phyloP scores from a whole-genome alignment of 1,140 invertebrate species.

The Ptiloglossa arizonensis region DNA sequence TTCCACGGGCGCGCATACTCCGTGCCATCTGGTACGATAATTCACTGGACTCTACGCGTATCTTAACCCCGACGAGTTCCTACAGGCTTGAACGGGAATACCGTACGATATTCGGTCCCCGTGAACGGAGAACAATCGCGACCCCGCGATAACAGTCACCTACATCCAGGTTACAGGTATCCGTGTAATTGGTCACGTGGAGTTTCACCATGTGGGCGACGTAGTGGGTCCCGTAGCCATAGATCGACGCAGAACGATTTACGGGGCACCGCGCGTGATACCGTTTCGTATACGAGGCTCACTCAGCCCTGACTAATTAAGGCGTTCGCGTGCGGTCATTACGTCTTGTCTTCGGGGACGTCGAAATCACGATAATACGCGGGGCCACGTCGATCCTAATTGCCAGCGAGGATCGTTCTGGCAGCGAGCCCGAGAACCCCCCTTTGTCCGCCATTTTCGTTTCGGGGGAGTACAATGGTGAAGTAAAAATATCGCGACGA shows the following conservation, averaged over 20 bases:
- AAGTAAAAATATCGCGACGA: too few species aligned
- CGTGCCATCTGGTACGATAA: too few species aligned
- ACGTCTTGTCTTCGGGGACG: conserved; percentile 18
- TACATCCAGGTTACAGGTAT: not conserved
- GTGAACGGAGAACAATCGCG: not conserved
- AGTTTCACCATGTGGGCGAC: conserved; percentile 9
- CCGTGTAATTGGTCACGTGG: not conserved
- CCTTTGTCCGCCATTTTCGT: too few species aligned
- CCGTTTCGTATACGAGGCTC: conserved; percentile 20
- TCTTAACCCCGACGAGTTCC: not conserved
- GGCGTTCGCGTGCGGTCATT: conserved; percentile 11
- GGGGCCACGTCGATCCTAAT: conserved; percentile 12
- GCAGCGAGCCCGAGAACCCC: too few species aligned
- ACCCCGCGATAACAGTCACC: not conserved
- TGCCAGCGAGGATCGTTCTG: not conserved
- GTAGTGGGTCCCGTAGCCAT: not conserved
- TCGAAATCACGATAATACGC: not conserved
- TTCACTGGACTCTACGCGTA: not conserved
- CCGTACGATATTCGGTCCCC: not conserved
- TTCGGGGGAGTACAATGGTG: too few species aligned
- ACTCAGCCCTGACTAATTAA: conserved; percentile 36
- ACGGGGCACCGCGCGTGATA: not conserved
- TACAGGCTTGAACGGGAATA: not conserved
- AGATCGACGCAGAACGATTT: conserved; percentile 15
- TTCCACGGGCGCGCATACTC: not conserved